Evolutionary conservation across 2,113 vertebrate genomes (phyloP).

Genomic region (Pygathrix nemaeus): DNA sequence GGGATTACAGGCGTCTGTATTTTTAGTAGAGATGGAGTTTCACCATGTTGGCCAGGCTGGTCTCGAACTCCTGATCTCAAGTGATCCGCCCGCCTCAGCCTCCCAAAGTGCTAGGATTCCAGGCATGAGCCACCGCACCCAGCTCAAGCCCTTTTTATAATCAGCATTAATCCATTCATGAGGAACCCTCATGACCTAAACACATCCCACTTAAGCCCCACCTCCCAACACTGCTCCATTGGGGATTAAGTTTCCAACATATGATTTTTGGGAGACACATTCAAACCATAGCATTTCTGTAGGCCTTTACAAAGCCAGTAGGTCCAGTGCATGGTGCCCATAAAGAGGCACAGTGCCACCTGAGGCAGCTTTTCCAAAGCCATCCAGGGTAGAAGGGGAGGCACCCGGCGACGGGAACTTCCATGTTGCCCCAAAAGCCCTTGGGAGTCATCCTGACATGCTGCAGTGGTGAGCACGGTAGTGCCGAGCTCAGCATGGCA

Average conservation of each 20-base stretch:
- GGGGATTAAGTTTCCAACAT: not conserved
- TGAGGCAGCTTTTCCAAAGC: conserved; percentile 30
- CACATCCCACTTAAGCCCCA: not conserved
- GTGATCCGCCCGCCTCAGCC: too few species aligned
- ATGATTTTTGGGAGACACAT: not conserved
- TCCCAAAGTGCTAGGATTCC: too few species aligned
- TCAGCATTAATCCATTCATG: not conserved
- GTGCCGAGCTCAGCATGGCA: not conserved
- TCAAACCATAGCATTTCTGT: not conserved
- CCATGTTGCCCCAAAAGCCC: not conserved
- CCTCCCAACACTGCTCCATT: not conserved
- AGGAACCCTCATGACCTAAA: not conserved
- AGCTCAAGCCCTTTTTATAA: not conserved
- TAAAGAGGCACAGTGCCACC: not conserved
- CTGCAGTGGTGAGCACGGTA: not conserved
- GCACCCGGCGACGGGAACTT: not conserved
- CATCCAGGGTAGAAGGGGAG: not conserved
- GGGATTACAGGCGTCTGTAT: too few species aligned
- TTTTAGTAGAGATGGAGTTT: too few species aligned
- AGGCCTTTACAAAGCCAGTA: conserved; percentile 20
- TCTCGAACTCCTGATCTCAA: too few species aligned
- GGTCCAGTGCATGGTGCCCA: not conserved
- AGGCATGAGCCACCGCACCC: too few species aligned
- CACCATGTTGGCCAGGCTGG: too few species aligned
- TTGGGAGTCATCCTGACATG: conserved; percentile 13